phyloP scores from a whole-genome alignment of 2,888 invertebrate genomes.

The Nudaria mundana region DNA sequence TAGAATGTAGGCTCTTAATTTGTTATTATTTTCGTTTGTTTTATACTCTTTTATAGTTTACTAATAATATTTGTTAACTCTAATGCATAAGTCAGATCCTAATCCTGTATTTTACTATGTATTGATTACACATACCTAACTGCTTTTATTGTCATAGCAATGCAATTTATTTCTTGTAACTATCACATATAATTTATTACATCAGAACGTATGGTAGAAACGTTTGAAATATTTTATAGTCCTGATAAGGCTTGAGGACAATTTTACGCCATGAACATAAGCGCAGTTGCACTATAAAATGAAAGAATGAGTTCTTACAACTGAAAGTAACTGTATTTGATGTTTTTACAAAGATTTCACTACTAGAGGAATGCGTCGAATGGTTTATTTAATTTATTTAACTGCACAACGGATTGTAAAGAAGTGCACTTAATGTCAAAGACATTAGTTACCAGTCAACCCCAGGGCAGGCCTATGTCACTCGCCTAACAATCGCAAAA shows the following conservation, averaged over 20 bases:
- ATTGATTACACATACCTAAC: constrained; percentile 9
- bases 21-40: too few species aligned
- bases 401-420: too few species aligned
- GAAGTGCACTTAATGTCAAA: too few species aligned
- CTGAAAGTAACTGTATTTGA: constrained; percentile 14
- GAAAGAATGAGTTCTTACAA: constrained; percentile 28
- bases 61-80: too few species aligned
- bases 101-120: too few species aligned
- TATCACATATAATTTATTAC: constrained; percentile 42
- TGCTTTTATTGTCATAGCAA: constrained; percentile 8
- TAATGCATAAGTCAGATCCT: too few species aligned
- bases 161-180: constrained; percentile 19
- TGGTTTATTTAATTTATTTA: too few species aligned
- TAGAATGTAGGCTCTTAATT: too few species aligned
- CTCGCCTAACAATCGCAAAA: too few species aligned
- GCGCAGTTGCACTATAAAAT: constrained; percentile 39
- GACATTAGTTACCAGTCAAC: too few species aligned
- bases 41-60: too few species aligned
- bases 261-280: constrained; percentile 67
- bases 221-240: constrained; percentile 55
- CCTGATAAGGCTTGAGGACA: constrained; percentile 58
- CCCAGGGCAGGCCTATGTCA: too few species aligned
- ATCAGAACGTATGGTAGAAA: constrained; percentile 30
- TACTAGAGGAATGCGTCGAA: constrained; percentile 1
- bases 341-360: constrained; percentile 10